A percentile compares a stretch with the other conserved stretches of the same genome.
Conservation (phyloP, 2,888 invertebrate species). For the Trachelus troglodyta region DNA sequence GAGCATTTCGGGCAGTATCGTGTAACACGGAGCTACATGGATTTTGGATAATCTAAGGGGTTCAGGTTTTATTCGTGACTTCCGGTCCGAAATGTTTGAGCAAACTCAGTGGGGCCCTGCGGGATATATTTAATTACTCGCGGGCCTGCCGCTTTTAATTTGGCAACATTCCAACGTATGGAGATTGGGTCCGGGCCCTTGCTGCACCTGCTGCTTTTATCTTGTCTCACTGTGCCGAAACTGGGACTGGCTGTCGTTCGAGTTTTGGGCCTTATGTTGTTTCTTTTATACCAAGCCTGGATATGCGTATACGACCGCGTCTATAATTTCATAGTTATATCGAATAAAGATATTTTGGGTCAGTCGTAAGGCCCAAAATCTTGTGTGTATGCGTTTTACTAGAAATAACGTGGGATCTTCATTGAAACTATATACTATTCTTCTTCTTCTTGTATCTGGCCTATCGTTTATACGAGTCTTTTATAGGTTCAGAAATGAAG, state of each 20-base stretch:
- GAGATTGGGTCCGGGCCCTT: neutral
- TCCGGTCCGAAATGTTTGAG: neutral
- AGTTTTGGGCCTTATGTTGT: neutral
- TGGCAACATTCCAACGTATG: constrained; percentile 2
- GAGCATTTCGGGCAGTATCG: neutral
- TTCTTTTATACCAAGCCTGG: neutral
- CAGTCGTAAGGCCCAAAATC: neutral
- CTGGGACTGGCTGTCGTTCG: neutral
- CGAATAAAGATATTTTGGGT: too few species aligned
- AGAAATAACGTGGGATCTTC: neutral
- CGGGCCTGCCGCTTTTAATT: neutral
- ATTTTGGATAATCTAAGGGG: neutral
- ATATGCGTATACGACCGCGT: neutral
- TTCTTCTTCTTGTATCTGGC: neutral
- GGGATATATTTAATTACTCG: neutral
- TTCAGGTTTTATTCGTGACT: neutral
- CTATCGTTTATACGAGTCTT: neutral
- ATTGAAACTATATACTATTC: neutral
- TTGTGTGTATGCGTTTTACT: neutral
- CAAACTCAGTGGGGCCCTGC: neutral
- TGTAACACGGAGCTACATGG: neutral
- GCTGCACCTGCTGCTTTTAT: constrained; percentile 10
- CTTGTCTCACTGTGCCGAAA: neutral
- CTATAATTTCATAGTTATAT: neutral
- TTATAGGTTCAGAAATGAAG: neutral